phyloP scores from a whole-genome alignment of 2,113 vertebrate genomes.

The Charina bottae region DNA sequence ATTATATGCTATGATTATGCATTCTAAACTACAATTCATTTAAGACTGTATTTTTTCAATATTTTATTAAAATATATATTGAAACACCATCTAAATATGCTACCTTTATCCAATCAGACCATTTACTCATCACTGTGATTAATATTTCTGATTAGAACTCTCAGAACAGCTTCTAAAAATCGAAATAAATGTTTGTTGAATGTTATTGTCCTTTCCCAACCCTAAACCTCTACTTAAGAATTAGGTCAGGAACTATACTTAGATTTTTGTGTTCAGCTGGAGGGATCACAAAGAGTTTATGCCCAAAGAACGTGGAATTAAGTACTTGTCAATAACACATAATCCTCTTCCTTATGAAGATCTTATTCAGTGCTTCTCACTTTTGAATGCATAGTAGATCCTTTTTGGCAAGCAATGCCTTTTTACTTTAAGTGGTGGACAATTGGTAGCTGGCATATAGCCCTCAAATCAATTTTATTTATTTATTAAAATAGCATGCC shows the following conservation, averaged over 20 bases:
- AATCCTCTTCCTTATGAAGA: not conserved
- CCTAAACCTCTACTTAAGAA: not conserved
- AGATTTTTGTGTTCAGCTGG: not conserved
- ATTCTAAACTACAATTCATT: not conserved
- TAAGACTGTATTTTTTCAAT: not conserved
- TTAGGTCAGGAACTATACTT: not conserved
- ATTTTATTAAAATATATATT: not conserved
- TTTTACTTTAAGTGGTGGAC: not conserved
- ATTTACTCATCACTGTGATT: not conserved
- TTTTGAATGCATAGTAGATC: not conserved
- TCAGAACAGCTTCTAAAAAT: not conserved
- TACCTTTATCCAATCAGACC: not conserved
- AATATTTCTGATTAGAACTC: not conserved
- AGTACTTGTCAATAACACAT: not conserved
- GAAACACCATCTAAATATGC: not conserved
- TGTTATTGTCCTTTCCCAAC: not conserved
- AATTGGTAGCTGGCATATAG: not conserved
- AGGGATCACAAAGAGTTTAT: too few relatives aligned
- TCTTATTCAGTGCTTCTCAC: not conserved
- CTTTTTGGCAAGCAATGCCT: not conserved
- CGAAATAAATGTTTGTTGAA: not conserved
- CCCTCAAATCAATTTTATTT: not conserved
- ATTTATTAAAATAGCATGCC: not conserved
- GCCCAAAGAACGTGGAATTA: not conserved
- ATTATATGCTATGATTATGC: not conserved